phyloP scores from a whole-genome alignment of 2,113 vertebrate species.

The Irena cyanogastra region DNA sequence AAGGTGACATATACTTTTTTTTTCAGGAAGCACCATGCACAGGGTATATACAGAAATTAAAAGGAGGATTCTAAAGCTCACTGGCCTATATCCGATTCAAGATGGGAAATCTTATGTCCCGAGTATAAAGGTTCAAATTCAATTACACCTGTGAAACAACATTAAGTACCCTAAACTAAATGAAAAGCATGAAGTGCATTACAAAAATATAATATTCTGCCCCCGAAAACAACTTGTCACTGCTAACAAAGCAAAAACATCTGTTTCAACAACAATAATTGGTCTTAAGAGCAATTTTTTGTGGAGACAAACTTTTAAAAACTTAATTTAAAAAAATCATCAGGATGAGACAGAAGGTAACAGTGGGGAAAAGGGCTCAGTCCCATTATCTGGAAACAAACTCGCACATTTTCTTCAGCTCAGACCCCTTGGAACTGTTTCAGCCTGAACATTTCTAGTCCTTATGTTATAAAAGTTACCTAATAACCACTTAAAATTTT shows the following conservation, averaged over 20 bases:
- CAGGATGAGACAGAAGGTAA: neutral
- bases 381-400: neutral
- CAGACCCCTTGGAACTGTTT: neutral
- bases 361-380: neutral
- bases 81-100: neutral
- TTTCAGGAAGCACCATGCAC: neutral
- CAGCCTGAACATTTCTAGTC: neutral
- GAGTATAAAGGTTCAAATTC: neutral
- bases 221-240: neutral
- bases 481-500: neutral
- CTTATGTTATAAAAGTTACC: neutral
- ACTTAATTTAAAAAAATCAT: neutral
- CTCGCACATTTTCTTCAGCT: neutral
- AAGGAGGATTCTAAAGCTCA: neutral
- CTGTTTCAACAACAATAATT: conserved; percentile 37
- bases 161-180: neutral
- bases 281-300: conserved; percentile 3
- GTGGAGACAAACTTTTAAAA: neutral
- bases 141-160: neutral
- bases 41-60: neutral
- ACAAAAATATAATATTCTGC: neutral
- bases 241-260: conserved; percentile 47
- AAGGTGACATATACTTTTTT: neutral
- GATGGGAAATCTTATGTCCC: neutral
- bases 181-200: neutral